Evolutionary conservation across 2,888 invertebrate genomes (phyloP).

Genomic region (Spodoptera exigua): DNA sequence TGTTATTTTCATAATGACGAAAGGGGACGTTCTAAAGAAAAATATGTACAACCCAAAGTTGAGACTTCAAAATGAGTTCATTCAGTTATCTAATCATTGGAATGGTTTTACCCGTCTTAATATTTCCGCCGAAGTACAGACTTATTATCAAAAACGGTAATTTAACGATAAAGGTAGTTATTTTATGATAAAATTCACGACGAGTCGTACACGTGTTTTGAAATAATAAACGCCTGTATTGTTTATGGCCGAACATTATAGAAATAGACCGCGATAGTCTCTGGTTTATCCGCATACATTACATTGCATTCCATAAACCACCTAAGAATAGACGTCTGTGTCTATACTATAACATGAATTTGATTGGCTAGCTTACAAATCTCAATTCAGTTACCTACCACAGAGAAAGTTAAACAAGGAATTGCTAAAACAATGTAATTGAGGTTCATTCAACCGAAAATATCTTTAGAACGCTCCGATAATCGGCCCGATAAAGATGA

Average conservation of each 20-base stretch:
- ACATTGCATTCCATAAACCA: no score
- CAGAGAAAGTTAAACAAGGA: conserved; percentile 1
- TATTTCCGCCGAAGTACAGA: conserved; percentile 2
- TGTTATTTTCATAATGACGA: no score
- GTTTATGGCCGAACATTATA: no score
- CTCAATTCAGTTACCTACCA: neutral
- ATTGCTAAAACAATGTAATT: conserved; percentile 10
- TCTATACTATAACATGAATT: neutral
- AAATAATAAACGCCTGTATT: no score
- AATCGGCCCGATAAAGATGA: conserved; percentile 19
- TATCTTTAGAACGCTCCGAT: conserved; percentile 15
- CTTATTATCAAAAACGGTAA: conserved; percentile 9
- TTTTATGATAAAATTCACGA: neutral
- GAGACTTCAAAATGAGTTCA: conserved; percentile 1
- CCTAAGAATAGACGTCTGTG: neutral
- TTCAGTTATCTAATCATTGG: conserved; percentile 7
- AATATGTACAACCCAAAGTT: no score
- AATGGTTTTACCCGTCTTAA: neutral
- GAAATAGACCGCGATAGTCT: no score
- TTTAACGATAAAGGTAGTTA: conserved; percentile 2
- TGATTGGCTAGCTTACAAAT: neutral
- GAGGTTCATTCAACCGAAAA: conserved; percentile 23
- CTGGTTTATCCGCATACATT: no score
- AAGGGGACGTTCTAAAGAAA: no score
- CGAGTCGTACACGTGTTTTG: no score